Evolutionary conservation across 2,113 vertebrate genomes (phyloP).

Genomic region (Channa argus): DNA sequence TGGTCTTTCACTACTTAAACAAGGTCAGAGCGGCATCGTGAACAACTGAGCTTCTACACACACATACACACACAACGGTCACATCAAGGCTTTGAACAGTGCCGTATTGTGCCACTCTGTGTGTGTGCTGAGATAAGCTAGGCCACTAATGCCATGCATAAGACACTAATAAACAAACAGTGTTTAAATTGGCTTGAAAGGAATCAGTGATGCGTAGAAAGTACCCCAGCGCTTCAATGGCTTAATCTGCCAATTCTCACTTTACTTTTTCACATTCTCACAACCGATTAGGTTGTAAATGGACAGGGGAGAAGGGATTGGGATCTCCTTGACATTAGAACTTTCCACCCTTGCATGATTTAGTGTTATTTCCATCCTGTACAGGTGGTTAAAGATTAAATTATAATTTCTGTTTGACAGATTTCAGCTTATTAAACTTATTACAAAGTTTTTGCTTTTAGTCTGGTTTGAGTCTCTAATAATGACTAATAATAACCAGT

Average conservation of each 20-base stretch:
- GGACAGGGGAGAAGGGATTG: constrained; percentile 61
- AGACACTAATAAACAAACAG: constrained; percentile 89
- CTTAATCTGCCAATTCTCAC: constrained; percentile 83
- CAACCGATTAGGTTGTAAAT: constrained; percentile 82
- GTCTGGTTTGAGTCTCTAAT: not conserved
- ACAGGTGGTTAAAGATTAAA: not conserved
- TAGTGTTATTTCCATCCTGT: constrained; percentile 17
- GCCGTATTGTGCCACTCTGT: constrained; percentile 75
- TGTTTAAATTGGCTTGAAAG: constrained; percentile 86
- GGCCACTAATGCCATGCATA: constrained; percentile 80
- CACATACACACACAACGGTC: constrained; percentile 25
- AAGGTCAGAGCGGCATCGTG: constrained; percentile 76
- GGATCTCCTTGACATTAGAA: constrained; percentile 36
- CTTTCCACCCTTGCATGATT: constrained; percentile 43
- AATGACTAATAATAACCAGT: too few relatives aligned
- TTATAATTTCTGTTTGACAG: not conserved
- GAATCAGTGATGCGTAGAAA: constrained; percentile 80
- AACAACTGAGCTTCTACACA: constrained; percentile 70
- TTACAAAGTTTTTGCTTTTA: not conserved
- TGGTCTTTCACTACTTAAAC: constrained; percentile 80
- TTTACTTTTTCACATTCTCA: constrained; percentile 81
- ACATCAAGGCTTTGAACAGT: constrained; percentile 77
- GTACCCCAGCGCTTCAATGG: constrained; percentile 78
- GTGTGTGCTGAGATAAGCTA: constrained; percentile 83
- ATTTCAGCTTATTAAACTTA: too few relatives aligned